Base-by-base conservation (phyloP, 1,140 invertebrate species). In the Venustaconcha ellipsiformis region DNA sequence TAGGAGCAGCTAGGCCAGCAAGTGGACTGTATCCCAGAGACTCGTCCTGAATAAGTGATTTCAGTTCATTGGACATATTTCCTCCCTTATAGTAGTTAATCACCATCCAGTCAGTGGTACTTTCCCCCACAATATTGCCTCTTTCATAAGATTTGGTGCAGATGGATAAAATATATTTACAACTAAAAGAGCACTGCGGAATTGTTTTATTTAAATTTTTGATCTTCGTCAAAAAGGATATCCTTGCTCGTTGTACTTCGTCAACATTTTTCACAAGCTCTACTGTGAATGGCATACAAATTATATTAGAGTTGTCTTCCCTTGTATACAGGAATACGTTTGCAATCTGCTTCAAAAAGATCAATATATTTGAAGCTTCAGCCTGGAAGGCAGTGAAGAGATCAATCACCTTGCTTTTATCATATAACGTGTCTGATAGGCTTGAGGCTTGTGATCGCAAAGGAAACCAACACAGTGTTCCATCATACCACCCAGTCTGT, bases 1-100 rank as follows among this genome's bases (percentile, higher is more conserved):
- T 20, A 20, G 79, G 81, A 18, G 83, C 67, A 59, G 86, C 86
- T 57, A 83, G 78, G 14, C 83, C 83, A 55, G 86, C 86, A 74
- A 81, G 85, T n/a, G 87, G 86, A 74, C 80, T 79, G 56, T 83
- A 82, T 14, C 75, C 72, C 57, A 83, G 55, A 8, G 55, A 66
- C 62, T 72, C 57, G n/a, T 83, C 78, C n/a, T 74, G 17, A 15
- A 78, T 78, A 20, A 84, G 70, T 18, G 30, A 56, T 57, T 69
- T 68, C n/a, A 84, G 59, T 23, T 77, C 57, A 18, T 58, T 2
- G 3, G 80, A 79, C 23, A 81, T 66, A 17, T 57, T 74, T 14
- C 74, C 48, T 18, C 72, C 75, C 59, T 75, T 57, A 17, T 75
- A 70, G 55, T 69, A 78, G 70, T 84, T 82, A 0, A 81, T 66